These are phyloP conservation scores for Cichlasoma orientale DNA, from an alignment of 2,797 vertebrate genomes.

Conservation along the genomic window DNA sequence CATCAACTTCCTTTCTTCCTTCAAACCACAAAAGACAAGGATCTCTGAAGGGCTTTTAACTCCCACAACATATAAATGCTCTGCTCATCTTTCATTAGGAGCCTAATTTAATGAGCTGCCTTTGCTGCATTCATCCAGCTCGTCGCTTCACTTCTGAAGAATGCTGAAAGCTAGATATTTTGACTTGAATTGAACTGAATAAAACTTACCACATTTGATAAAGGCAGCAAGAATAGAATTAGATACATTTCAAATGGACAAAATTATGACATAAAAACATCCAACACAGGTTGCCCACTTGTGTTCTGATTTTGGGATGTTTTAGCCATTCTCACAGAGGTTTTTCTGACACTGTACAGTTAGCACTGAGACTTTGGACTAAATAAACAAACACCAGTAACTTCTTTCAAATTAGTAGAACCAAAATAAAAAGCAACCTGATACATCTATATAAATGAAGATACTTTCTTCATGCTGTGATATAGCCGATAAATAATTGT, in stretches of 20 bases:
- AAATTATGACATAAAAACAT: not conserved
- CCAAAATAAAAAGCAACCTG: not conserved
- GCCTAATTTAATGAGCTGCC: not conserved
- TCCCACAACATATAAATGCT: too few relatives aligned
- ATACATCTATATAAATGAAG: not conserved
- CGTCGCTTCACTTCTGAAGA: not conserved
- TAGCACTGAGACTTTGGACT: not conserved
- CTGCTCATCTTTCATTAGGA: too few relatives aligned
- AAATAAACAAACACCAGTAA: not conserved
- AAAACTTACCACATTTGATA: not conserved
- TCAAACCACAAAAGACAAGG: too few relatives aligned
- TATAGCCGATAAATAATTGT: not conserved
- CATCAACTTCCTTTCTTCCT: too few relatives aligned
- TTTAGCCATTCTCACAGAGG: too few relatives aligned
- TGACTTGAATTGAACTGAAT: not conserved
- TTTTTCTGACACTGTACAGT: not conserved
- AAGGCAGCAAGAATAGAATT: not conserved
- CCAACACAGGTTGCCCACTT: fast-evolving
- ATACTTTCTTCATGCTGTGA: not conserved
- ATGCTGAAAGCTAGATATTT: not conserved
- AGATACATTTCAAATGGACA: not conserved
- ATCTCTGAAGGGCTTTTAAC: too few relatives aligned
- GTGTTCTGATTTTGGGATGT: not conserved
- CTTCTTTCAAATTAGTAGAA: not conserved
- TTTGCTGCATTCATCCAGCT: not conserved